Evolutionary conservation across 2,888 invertebrate species (phyloP).

Genomic region (Nephrotoma appendiculata): DNA sequence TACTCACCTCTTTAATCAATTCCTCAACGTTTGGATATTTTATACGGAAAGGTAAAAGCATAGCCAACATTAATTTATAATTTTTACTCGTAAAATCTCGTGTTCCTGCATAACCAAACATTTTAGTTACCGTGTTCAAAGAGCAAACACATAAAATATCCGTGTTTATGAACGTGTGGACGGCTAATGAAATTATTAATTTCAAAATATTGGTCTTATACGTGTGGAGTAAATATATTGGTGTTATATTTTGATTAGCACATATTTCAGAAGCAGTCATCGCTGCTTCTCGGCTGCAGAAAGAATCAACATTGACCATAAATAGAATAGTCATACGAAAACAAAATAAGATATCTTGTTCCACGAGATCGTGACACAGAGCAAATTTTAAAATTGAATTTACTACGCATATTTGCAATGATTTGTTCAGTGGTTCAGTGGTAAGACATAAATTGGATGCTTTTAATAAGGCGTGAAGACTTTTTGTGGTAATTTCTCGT

Average conservation of each 20-base stretch:
- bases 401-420: conserved; percentile 12
- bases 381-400: conserved; percentile 14
- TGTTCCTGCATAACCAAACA: conserved; percentile 52
- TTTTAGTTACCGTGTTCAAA: conserved; percentile 36
- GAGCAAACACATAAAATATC: conserved; percentile 24
- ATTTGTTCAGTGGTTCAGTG: conserved; percentile 5
- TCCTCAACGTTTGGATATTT: conserved; percentile 27
- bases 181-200: conserved; percentile 22
- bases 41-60: conserved; percentile 44
- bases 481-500: conserved; percentile 8
- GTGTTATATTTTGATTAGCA: conserved; percentile 20
- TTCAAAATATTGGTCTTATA: conserved; percentile 27
- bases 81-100: conserved; percentile 56
- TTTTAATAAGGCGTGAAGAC: conserved; percentile 9
- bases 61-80: conserved; percentile 51
- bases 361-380: conserved; percentile 16
- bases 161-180: conserved; percentile 21
- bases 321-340: conserved; percentile 28
- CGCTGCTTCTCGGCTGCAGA: conserved; percentile 25
- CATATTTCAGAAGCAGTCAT: conserved; percentile 26
- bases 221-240: conserved; percentile 28
- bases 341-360: conserved; percentile 21
- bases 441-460: conserved; percentile 10
- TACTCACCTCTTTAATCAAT: conserved; percentile 49
- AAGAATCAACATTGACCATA: conserved; percentile 22